Evolutionary conservation across 2,888 invertebrate genomes (phyloP).

Genomic region (Platynereis dumerilii): DNA sequence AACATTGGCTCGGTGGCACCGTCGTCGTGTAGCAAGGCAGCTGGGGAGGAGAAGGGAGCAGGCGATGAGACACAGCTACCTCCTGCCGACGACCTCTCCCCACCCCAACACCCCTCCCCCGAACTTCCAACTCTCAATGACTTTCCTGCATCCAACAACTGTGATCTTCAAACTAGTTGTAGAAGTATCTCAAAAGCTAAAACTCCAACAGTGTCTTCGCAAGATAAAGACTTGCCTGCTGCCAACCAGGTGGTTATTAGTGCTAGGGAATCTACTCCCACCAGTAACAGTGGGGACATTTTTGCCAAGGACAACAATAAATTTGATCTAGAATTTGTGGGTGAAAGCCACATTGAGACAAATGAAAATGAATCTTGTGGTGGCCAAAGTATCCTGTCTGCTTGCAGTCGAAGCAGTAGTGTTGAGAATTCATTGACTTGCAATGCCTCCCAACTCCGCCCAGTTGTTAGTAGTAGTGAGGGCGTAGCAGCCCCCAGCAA

Average conservation of each 20-base stretch:
- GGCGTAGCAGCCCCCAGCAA: background rate
- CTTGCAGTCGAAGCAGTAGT: no score
- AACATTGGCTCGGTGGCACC: background rate
- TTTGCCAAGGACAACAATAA: no score
- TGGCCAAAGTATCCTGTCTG: no score
- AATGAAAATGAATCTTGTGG: no score
- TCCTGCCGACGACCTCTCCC: background rate
- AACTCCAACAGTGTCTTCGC: background rate
- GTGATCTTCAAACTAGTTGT: slow-evolving; percentile 8
- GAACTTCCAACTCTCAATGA: slow-evolving; percentile 5
- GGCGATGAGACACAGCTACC: background rate
- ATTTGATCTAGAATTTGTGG: no score
- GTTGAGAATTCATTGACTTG: no score
- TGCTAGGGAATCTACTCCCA: no score
- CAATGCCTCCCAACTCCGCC: background rate
- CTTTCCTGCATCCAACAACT: slow-evolving; percentile 6
- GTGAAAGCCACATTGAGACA: no score
- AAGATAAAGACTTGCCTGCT: background rate
- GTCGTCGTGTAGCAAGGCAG: background rate
- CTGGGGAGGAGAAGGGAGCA: background rate
- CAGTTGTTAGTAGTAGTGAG: no score
- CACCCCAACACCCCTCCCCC: background rate
- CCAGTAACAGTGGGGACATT: no score
- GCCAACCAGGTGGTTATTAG: no score
- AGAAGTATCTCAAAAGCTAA: background rate